Evolutionary conservation across 2,888 invertebrate genomes (phyloP), one percentile per base, ranked within the genome.

Genomic region (Chrysolina haemoptera): DNA sequence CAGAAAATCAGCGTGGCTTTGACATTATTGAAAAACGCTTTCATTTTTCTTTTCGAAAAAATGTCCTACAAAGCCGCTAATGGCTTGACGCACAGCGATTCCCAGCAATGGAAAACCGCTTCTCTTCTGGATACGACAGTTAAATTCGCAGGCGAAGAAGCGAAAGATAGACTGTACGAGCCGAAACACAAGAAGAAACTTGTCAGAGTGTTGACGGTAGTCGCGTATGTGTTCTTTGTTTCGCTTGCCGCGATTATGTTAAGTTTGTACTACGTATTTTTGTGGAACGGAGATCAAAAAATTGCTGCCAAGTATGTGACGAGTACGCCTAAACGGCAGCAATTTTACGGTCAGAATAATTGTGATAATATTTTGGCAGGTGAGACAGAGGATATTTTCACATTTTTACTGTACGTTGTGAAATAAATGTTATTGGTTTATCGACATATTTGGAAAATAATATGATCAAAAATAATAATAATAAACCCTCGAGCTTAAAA

Each of bases 191-290:
- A 94, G 88, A 95, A 95, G 88, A 96, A 97, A 90, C 92, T 94
- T 88, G 93, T 97, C 79, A 92, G 97, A 79, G 95, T 98, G 82
- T 91, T 98, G 84, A 98, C 98, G 22, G 98, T 98, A 80, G 92
- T 97, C 84, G 95, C 97, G 68, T 98, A 98, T 89, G 94, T 98
- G 80, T 94, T 98, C 88, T 95, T 96, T 87, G 98, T 98, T 82
- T 98, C 97, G 62, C 90, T 97, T 85, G 97, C 97, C 20, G 98
- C 97, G 68, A 96, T 97, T 84, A 95, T 97, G 90, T 91, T 98
- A 79, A 97, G 97, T 14, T 91, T 97, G 68, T 98, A 98, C 90
- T 98, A 98, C 90, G 94, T 96, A 83, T 95, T 97, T 89, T 92
- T 98, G 87, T 98, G 98, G 97, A 94, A 96, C 88, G 96, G 97